Evolutionary conservation across 2,797 vertebrate genomes (phyloP).

Genomic region (Aulostomus chinensis): DNA sequence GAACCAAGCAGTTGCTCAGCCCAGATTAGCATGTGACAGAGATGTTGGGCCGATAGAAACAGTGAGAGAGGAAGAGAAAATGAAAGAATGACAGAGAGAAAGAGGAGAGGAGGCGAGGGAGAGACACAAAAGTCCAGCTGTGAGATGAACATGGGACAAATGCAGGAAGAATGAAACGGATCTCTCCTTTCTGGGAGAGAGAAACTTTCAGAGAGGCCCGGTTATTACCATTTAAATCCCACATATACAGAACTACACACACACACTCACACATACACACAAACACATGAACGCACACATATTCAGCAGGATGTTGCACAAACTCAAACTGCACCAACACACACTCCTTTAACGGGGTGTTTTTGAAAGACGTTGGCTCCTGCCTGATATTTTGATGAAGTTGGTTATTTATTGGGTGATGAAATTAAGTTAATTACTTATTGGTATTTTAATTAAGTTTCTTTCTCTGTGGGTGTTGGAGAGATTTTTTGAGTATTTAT

Average conservation of each 20-base stretch:
- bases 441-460: constrained; percentile 77
- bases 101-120: constrained; percentile 18
- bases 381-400: constrained; percentile 64
- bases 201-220: constrained; percentile 30
- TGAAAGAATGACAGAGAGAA: constrained; percentile 3
- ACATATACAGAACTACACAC: constrained; percentile 25
- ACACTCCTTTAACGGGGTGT: constrained; percentile 37
- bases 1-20: constrained; percentile 23
- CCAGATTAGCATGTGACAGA: constrained; percentile 43
- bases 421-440: constrained; percentile 74
- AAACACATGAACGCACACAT: constrained; percentile 17
- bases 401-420: constrained; percentile 66
- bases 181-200: constrained; percentile 39
- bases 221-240: constrained; percentile 67
- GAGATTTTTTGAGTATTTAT: constrained; percentile 70
- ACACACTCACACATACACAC: constrained; percentile 17
- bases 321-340: constrained; percentile 48
- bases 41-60: constrained; percentile 4
- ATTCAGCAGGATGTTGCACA: constrained; percentile 52
- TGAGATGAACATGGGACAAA: constrained; percentile 60
- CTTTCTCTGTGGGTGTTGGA: constrained; percentile 60
- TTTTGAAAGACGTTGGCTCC: constrained; percentile 54
- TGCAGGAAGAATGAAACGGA: constrained; percentile 63
- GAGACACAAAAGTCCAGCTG: constrained; percentile 75
- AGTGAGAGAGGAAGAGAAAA: not conserved